Base-by-base conservation (phyloP, 2,113 vertebrate species). In the Limnothrissa miodon region DNA sequence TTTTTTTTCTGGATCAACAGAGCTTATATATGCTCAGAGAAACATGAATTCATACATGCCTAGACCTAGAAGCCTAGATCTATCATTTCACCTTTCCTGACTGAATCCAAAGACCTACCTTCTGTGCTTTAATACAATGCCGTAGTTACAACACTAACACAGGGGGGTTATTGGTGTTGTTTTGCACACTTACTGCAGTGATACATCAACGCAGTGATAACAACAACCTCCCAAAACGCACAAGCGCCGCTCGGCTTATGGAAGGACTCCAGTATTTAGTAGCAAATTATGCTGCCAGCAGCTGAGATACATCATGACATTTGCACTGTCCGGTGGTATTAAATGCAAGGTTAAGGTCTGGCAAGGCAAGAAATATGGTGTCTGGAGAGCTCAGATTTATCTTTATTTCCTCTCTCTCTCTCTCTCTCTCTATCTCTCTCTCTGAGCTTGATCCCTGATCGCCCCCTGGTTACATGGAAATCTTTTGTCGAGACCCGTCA, bases 181-280 rank as follows among this genome's bases (percentile, higher is more conserved):
- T 21, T 5, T 23, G 51, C n/a, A 33, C n/a, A 29, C 59, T 66
- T 15, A 33, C 25, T 29, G 59, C 59, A 33, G 10, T 10, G 25
- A 29, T 66, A 25, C 59, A 29, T 66, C 25, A 33, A 29, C 56
- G 29, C 6, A 33, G 59, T n/a, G 25, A 9, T 66, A 6, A 66
- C 7, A 33, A 33, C n/a, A 66, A 25, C 59, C 59, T 66, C 59
- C 59, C 59, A 66, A 66, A 66, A 66, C 59, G 25, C 59, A 66
- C 59, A 29, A 25, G 29, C 59, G 29, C 7, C 25, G 62, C 29
- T 70, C 10, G 29, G 29, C 29, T 33, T 36, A 10, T 70, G 62
- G 62, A 70, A 33, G 62, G 62, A 36, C 62, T 36, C 62, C 62
- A 70, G 62, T 70, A 33, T 70, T 70, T 70, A 70, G 29, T 70